Base-by-base conservation (phyloP, 2,888 invertebrate species). In the Leistus spinibarbis region DNA sequence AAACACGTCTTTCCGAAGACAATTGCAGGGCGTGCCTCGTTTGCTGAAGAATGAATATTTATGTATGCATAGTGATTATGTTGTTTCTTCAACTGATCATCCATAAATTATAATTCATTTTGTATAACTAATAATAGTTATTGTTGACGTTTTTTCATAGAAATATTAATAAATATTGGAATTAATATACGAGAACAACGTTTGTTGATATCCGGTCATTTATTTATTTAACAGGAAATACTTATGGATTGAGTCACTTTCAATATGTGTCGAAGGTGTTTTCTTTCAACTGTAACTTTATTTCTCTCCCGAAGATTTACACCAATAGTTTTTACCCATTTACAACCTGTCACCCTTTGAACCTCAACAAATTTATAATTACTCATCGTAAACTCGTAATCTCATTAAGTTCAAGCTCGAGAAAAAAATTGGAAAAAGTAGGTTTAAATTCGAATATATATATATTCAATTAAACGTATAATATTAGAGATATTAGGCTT, bases 1-100 rank as follows among this genome's bases (percentile, higher is more conserved):
- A n/a, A 40, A 5, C 40, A 5, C 7, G 40, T 40, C 40, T 66
- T 73, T 66, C 56, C 22, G 24, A 24, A 73, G 62, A 73, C 73
- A 73, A 73, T 73, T 60, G 40, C 54, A 67, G 57, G 73, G 73
- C 22, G 73, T 73, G 73, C 23, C 73, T 16, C n/a, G n/a, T n/a
- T n/a, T 40, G 40, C 40, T 62, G 22, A 60, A 67, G 72, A 67
- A 73, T 67, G 60, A 40, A 27, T 73, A 66, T 13, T 23, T 66
- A 40, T 64, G 22, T 60, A 60, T 60, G 22, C 19, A 60, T 22
- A 60, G 20, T 60, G 19, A 60, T 60, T 60, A 60, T 9, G 60
- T 22, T 19, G 22, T 60, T 60, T 60, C 60, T 22, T 60, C 22
- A 60, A 19, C 23, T 17, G 71, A 71, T 71, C 71, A 63, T 71